Base-by-base conservation (phyloP, 2,888 invertebrate species). In the Dryadula phaetusa region DNA sequence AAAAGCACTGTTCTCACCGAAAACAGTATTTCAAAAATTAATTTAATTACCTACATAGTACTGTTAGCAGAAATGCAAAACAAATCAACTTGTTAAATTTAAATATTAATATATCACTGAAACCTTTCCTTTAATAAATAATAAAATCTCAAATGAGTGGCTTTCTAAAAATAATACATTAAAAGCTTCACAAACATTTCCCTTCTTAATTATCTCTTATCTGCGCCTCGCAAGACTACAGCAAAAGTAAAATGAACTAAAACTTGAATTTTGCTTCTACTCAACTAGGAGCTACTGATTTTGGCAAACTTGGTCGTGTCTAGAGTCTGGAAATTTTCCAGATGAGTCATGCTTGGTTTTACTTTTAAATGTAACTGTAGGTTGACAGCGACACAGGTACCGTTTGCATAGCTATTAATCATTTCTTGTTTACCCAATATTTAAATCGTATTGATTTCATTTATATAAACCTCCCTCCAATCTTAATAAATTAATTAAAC, bases 231-330 rank as follows among this genome's bases (percentile, higher is more conserved):
- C 60, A 60, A 60, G 60, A 44, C 60, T 60, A 60, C 42, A 44
- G 60, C 60, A 42, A 60, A 60, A 44, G 60, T 60, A 60, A 60
- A 60, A 60, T 60, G 60, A 60, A 60, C 25, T 40, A 28, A 56
- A 60, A 44, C 60, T 60, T 60, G 28, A 60, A 60, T 44, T 18
- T 44, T 28, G 14, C 60, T 44, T 60, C 32, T 60, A 44, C 60
- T 60, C 42, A 28, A 16, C 37, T 56, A 18, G 60, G 42, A 25
- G 28, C 28, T 60, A 18, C 28, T 18, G 60, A 60, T 18, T 56
- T 56, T 16, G 56, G 56, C 12, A 25, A 44, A 60, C 25, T 60
- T 60, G 60, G 44, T 42, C 12, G 44, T 42, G 32, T 32, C 60
- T 42, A 8, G 25, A 20, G 44, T 25, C 60, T 60, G 60, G 60